These are phyloP conservation scores for Bhutanitis thaidina DNA, from an alignment of 2,888 invertebrate genomes.

Conservation along the genomic window DNA sequence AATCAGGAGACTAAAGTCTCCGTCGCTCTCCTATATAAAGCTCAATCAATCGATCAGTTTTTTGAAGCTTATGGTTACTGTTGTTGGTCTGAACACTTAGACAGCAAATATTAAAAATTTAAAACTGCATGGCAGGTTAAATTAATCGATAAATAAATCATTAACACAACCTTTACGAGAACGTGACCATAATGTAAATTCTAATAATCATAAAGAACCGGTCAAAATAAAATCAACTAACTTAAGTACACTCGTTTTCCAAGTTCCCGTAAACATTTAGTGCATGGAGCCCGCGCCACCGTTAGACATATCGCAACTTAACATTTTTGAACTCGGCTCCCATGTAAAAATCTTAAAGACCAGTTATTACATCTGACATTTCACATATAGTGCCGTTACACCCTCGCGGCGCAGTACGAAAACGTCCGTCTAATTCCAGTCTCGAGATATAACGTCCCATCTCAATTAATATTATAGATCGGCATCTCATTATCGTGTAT, in stretches of 20 bases:
- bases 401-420: background rate
- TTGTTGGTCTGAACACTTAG: too few relatives aligned
- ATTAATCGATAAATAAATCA: too few relatives aligned
- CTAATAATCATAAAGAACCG: too few relatives aligned
- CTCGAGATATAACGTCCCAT: background rate
- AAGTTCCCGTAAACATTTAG: background rate
- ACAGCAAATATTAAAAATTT: too few relatives aligned
- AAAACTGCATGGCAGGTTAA: too few relatives aligned
- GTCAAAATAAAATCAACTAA: background rate
- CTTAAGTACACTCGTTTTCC: background rate
- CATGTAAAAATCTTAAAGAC: constrained; percentile 1
- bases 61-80: too few relatives aligned
- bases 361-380: constrained; percentile 12
- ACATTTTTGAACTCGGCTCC: background rate
- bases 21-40: too few relatives aligned
- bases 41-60: too few relatives aligned
- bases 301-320: background rate
- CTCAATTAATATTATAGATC: constrained; percentile 2
- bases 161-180: too few relatives aligned
- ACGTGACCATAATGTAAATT: too few relatives aligned
- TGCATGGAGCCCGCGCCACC: background rate
- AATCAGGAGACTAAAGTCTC: too few relatives aligned
- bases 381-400: constrained; percentile 1
- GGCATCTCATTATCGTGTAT: background rate
- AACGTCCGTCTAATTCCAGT: constrained; percentile 3